Conservation (phyloP, 2,113 vertebrate species). For the Oncorhynchus clarkii region DNA sequence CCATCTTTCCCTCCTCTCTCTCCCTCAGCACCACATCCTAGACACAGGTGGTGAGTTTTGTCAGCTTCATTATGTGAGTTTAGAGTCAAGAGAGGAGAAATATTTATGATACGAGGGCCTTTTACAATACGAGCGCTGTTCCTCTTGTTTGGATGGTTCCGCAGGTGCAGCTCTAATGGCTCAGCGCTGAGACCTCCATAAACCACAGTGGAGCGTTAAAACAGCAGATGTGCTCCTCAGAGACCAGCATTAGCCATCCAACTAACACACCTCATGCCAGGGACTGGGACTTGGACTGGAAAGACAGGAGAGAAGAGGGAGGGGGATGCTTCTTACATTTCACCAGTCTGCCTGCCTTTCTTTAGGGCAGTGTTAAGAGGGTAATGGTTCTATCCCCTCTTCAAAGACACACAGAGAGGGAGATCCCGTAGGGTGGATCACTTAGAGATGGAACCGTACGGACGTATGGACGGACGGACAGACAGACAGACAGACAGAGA, state of each 20-base stretch:
- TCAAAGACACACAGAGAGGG: background rate
- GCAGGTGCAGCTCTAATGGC: constrained; percentile 83
- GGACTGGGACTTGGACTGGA: constrained; percentile 29
- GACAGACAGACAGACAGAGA: background rate
- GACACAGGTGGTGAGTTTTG: constrained; percentile 80
- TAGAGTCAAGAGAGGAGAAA: constrained; percentile 78
- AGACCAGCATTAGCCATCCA: constrained; percentile 45
- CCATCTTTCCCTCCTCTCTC: background rate
- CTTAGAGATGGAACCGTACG: background rate
- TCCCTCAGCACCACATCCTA: constrained; percentile 58
- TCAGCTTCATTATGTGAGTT: constrained; percentile 76
- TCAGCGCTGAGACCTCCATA: constrained; percentile 80
- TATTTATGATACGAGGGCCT: constrained; percentile 82
- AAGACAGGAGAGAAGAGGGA: constrained; percentile 18
- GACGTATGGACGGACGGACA: background rate
- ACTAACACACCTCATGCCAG: constrained; percentile 27
- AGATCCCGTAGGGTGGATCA: background rate
- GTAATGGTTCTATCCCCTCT: background rate
- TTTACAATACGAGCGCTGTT: constrained; percentile 85
- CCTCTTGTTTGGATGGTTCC: constrained; percentile 86
- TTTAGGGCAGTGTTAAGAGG: background rate
- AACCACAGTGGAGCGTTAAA: constrained; percentile 78
- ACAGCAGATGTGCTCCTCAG: constrained; percentile 75
- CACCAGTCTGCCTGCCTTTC: background rate
- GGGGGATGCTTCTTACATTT: background rate